These are phyloP conservation scores for Trogon melanurus DNA, from an alignment of 2,113 vertebrate genomes.

Conservation along the genomic window DNA sequence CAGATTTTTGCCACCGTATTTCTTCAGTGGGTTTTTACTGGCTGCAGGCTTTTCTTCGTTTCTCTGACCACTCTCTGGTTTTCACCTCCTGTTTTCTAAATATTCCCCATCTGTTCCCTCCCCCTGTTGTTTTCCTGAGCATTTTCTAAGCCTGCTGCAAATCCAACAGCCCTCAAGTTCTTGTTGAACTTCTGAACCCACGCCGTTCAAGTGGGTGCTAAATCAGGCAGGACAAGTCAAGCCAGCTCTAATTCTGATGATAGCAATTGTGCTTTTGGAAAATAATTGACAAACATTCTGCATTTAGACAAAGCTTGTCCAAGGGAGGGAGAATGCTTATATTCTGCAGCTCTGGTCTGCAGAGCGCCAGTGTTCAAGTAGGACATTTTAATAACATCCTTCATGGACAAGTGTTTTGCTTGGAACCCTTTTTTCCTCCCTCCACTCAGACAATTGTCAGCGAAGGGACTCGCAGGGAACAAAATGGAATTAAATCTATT, in stretches of 20 bases:
- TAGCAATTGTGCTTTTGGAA: conserved; percentile 65
- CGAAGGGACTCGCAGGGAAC: conserved; percentile 5
- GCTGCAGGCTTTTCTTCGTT: accelerated
- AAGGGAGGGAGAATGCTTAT: background rate
- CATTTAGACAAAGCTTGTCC: conserved; percentile 39
- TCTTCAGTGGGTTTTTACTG: background rate
- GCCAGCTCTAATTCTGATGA: conserved; percentile 53
- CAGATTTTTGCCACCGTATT: background rate
- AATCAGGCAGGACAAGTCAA: conserved; percentile 46
- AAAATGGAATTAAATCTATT: conserved; percentile 40
- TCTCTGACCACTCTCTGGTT: background rate
- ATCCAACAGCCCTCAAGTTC: background rate
- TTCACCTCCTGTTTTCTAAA: background rate
- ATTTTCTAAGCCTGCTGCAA: background rate
- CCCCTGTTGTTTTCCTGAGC: background rate
- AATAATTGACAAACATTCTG: conserved; percentile 67
- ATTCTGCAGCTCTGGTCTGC: background rate
- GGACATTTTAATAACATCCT: conserved; percentile 69
- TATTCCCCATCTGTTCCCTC: background rate
- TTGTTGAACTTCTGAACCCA: conserved; percentile 40
- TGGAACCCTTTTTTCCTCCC: conserved; percentile 22
- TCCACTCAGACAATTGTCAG: conserved; percentile 32
- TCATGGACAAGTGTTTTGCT: conserved; percentile 54
- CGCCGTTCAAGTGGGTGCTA: conserved; percentile 27
- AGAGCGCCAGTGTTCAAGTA: conserved; percentile 27